A percentile compares a stretch with the other conserved stretches of the same genome.
Conservation (phyloP, 2,888 invertebrate species). For the Hirtodrosophila cameraria region DNA sequence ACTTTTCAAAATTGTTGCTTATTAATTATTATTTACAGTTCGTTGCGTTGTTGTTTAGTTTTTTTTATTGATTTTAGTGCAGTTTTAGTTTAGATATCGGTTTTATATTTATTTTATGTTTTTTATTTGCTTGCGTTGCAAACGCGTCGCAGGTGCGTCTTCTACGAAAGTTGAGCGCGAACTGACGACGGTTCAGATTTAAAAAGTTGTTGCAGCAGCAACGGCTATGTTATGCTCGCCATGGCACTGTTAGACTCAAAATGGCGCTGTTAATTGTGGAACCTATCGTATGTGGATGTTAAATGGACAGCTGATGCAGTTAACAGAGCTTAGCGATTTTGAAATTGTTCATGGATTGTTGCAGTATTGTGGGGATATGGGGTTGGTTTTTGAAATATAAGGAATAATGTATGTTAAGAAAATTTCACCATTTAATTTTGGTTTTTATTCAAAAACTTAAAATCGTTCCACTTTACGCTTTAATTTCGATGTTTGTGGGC, state of each 20-base stretch:
- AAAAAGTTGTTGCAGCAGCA: conserved; percentile 20
- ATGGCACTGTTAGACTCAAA: conserved; percentile 44
- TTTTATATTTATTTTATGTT: conserved; percentile 8
- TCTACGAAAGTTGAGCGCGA: conserved; percentile 66
- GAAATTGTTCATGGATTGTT: no score
- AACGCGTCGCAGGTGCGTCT: conserved; percentile 38
- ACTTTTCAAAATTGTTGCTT: conserved; percentile 4
- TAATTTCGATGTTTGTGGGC: no score
- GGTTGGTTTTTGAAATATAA: no score
- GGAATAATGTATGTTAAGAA: no score
- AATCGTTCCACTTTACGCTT: no score
- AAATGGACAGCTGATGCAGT: no score
- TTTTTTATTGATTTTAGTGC: conserved; percentile 35
- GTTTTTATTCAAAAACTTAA: no score
- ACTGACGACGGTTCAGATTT: conserved; percentile 48
- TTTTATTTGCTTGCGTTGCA: conserved; percentile 25
- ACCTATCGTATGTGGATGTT: conserved; percentile 34
- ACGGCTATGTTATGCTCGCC: conserved; percentile 16
- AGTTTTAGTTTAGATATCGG: conserved; percentile 28
- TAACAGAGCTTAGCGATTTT: no score
- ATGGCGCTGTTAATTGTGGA: conserved; percentile 38
- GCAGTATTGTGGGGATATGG: no score
- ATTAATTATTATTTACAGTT: conserved; percentile 51
- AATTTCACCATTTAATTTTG: no score
- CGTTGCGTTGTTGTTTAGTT: conserved; percentile 22